Percentiles rank a stretch among this genome's conserved stretches.
phyloP scores from a whole-genome alignment of 1,140 invertebrate species.

The Oryctes rhinoceros region DNA sequence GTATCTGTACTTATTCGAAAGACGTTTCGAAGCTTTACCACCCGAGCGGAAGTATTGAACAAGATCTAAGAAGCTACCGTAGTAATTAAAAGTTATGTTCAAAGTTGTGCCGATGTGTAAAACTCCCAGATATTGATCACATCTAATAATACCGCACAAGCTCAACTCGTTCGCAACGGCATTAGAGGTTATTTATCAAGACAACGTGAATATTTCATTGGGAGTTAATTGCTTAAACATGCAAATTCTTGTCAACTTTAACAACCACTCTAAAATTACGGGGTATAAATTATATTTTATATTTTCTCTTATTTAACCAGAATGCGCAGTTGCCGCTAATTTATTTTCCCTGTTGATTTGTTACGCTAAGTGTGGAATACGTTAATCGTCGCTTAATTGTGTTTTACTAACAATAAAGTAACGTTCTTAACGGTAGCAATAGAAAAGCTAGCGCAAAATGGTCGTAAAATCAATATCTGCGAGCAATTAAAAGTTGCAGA shows the following conservation, averaged over 20 bases:
- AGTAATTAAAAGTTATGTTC: constrained; percentile 37
- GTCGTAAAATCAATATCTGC: no score
- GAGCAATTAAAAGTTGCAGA: no score
- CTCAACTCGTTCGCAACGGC: not conserved
- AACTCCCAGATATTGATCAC: constrained; percentile 23
- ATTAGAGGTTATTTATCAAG: constrained; percentile 2
- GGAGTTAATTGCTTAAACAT: constrained; percentile 20
- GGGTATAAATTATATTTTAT: constrained; percentile 12
- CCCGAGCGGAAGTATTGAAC: not conserved
- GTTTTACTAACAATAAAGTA: no score
- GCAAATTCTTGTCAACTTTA: constrained; percentile 28
- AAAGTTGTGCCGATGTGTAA: constrained; percentile 27
- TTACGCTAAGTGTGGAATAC: no score
- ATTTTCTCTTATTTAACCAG: not conserved
- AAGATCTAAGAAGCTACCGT: constrained; percentile 19
- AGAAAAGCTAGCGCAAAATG: no score
- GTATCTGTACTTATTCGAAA: not conserved
- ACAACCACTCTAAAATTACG: not conserved
- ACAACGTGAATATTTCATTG: not conserved
- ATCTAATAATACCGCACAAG: constrained; percentile 6
- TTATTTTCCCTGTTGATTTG: no score
- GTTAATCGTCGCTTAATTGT: no score
- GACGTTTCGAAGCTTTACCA: not conserved
- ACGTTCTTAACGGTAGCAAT: no score
- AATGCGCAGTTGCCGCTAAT: not conserved